Percentiles rank a stretch among this genome's conserved stretches.
phyloP scores from a whole-genome alignment of 2,888 invertebrate genomes.

The Rhamphomyia laevipes region DNA sequence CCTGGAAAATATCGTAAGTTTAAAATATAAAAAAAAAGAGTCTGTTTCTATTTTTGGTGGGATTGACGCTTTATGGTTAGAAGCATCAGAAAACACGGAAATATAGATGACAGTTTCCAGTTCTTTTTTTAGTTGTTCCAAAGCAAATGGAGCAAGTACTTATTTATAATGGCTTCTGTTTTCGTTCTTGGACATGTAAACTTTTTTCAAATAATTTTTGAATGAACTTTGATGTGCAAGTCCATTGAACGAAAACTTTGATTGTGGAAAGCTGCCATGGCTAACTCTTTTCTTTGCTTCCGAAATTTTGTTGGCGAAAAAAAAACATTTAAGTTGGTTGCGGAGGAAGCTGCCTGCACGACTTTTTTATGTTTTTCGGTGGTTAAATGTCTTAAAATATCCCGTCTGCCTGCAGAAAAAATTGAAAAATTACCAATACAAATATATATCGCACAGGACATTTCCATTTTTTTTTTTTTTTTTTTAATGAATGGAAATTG shows the following conservation, averaged over 20 bases:
- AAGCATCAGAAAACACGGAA: not conserved
- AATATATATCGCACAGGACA: not conserved
- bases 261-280: not conserved
- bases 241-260: not conserved
- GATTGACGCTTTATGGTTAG: constrained; percentile 1
- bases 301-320: not conserved
- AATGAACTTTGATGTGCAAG: not conserved
- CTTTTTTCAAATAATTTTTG: not conserved
- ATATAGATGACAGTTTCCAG: constrained; percentile 11
- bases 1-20: too few relatives aligned
- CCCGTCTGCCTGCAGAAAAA: not conserved
- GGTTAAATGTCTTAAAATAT: not conserved
- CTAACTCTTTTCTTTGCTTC: not conserved
- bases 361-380: too few relatives aligned
- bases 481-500: not conserved
- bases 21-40: too few relatives aligned
- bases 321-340: not conserved
- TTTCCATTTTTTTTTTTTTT: not conserved
- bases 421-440: not conserved
- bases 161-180: not conserved
- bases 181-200: not conserved
- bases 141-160: not conserved
- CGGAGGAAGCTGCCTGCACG: too few relatives aligned
- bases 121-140: constrained; percentile 11
- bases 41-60: too few relatives aligned